Evolutionary conservation across 2,888 invertebrate species (phyloP), one percentile per base, ranked within the genome.

Genomic region (Scaptomyza cyrtandrae): DNA sequence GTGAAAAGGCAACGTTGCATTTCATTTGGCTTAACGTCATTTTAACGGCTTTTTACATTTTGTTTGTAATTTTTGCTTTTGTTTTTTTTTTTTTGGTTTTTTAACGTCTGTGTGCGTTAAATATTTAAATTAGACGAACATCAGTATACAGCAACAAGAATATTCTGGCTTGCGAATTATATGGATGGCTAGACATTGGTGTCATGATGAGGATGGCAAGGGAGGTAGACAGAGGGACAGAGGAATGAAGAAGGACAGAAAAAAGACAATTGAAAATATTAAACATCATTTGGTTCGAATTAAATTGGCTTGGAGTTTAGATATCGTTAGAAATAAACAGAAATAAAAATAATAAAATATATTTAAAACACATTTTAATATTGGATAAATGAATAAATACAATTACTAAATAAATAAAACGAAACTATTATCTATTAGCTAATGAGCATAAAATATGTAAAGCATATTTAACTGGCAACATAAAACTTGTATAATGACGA

Each of bases 121-220:
- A 62, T 68, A 64, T 77, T 73, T 64, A 75, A 75, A 75, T 71
- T 31, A 35, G 54, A 37, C 39, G 50, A 9, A 31, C 5, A 35
- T 37, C 19, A 44, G 49, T 39, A 54, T 48, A 50, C 45, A 60
- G 67, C 67, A 37, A 78, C 55, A 59, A 55, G 44, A 69, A 80
- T 68, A 76, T 76, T 71, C 65, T 70, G 76, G 72, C 7, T 75
- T 83, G 80, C 80, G 67, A 75, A 72, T 68, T 65, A 78, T 66
- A 65, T 65, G 72, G 71, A 37, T 57, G 55, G 65, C 52, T 64
- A 64, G 63, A 67, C 77, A 75, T 60, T 45, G 44, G 49, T 37
- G 33, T 6, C 46, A 16, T 46, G 31, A 24, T 29, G 31, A n/a
- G 2, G 24, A 29, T 9, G 44, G 78, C 24, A 37, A 13, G 33